A percentile compares a stretch with the other conserved stretches of the same genome.
phyloP scores from a whole-genome alignment of 2,113 vertebrate species.

The Hyla sarda region DNA sequence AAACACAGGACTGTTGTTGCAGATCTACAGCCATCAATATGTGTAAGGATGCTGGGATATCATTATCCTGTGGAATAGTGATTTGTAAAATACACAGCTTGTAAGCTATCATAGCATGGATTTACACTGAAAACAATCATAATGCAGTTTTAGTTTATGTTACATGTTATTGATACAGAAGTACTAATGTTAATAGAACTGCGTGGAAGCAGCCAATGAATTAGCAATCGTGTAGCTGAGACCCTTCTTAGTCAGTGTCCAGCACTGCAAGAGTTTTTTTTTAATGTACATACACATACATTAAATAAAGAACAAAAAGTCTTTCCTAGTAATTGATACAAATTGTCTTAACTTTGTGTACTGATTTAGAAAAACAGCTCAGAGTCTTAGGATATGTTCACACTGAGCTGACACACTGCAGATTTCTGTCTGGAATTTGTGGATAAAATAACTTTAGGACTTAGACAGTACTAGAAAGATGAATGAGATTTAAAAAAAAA shows the following conservation, averaged over 20 bases:
- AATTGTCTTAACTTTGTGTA: neutral
- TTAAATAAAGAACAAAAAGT: slow-evolving; percentile 8
- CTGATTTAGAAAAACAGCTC: too few relatives aligned
- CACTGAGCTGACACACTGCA: too few relatives aligned
- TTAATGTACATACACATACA: slow-evolving; percentile 1
- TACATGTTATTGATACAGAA: slow-evolving; percentile 8
- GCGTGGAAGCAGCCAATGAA: neutral
- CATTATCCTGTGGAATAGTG: neutral
- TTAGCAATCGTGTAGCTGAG: slow-evolving; percentile 1
- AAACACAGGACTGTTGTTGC: too few relatives aligned
- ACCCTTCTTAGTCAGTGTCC: slow-evolving; percentile 34
- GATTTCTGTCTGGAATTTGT: too few relatives aligned
- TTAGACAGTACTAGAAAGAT: too few relatives aligned
- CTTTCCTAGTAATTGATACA: neutral
- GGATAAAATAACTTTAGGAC: too few relatives aligned
- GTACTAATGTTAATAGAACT: neutral
- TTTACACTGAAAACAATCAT: slow-evolving; percentile 7
- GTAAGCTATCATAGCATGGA: neutral
- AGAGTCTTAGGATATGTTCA: too few relatives aligned
- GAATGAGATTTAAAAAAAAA: too few relatives aligned
- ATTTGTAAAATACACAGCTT: neutral
- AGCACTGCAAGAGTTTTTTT: slow-evolving; percentile 38
- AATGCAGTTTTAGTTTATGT: neutral
- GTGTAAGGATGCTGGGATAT: neutral
- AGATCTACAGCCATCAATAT: too few relatives aligned